Conservation (phyloP, 1,140 invertebrate genomes). For the Meloidogyne exigua region DNA sequence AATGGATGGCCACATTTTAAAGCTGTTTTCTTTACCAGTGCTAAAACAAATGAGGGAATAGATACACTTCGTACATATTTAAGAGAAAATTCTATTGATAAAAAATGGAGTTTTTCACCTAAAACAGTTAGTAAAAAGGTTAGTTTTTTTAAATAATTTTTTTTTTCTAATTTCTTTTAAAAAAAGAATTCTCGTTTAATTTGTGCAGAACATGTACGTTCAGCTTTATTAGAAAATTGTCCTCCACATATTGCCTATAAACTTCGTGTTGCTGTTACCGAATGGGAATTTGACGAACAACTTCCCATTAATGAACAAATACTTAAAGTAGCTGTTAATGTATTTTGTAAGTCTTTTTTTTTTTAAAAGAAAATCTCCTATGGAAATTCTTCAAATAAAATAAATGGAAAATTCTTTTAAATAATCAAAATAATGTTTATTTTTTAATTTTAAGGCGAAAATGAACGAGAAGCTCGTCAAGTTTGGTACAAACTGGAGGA, state of each 20-base stretch:
- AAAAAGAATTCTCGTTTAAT: conserved; percentile 36
- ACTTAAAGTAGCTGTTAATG: not conserved
- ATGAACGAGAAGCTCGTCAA: conserved; percentile 6
- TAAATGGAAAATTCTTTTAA: not conserved
- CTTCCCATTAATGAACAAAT: not conserved
- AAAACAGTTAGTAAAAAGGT: conserved; percentile 22
- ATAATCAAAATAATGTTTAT: not conserved
- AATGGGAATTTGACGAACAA: conserved; percentile 29
- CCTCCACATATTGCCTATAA: conserved; percentile 41
- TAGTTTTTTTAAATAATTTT: conserved; percentile 5
- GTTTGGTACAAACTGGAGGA: not conserved
- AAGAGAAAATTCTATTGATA: conserved; percentile 21
- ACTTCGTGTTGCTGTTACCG: conserved; percentile 22
- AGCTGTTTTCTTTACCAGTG: conserved; percentile 52
- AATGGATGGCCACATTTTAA: conserved; percentile 55
- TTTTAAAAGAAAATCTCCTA: no score
- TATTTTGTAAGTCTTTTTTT: not conserved
- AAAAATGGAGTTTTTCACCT: conserved; percentile 23
- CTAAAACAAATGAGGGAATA: conserved; percentile 54
- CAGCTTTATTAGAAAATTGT: conserved; percentile 36
- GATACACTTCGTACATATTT: conserved; percentile 53
- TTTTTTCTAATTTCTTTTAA: not conserved
- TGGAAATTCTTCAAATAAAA: no score
- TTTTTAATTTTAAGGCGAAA: not conserved
- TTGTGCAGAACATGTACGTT: conserved; percentile 45